Base-by-base conservation (phyloP, 2,888 invertebrate species). In the Brachyopa scutellaris region DNA sequence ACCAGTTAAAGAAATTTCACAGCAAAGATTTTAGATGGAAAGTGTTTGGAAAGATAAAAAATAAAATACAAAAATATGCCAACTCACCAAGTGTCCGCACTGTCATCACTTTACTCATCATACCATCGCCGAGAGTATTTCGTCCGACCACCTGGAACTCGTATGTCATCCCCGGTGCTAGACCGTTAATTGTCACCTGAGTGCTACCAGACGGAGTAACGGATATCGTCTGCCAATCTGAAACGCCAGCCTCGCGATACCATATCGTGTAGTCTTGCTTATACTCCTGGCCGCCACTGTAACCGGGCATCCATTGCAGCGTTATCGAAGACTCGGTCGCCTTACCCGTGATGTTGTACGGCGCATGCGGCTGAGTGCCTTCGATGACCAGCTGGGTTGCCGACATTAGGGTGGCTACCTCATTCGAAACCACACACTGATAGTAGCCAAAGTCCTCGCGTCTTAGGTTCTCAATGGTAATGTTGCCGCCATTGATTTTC, bases 131-230 rank as follows among this genome's bases (percentile, higher is more conserved):
- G 69, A 97, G 93, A 9, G 96, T 95, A 90, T 99, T 99, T 89
- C 97, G 96, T 74, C 98, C 97, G 87, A 98, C 95, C 73, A 99
- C 97, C 92, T 97, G 97, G 91, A 99, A 98, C 91, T 99, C 98
- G 91, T 99, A 98, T 70, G 95, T 94, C 38, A 97, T 97, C 85
- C 96, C 96, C 7, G 98, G 97, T 86, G 95, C 94, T 82, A 99
- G 93, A 84, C 96, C 95, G 90, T 97, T 97, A 90, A 99, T 96
- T 86, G 97, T 97, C 84, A 97, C 95, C 85, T 92, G 92, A 9
- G 97, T 97, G 88, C 96, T 95, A 85, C 97, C 97, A 64, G 97
- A 95, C 1, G 97, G 98, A 47, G 96, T 96, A 61, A 99, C 98
- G 9, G 97, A 96, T 87, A 98, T 96, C 83, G 97, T 97, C 85